A percentile compares a stretch with the other conserved stretches of the same genome.
These are phyloP conservation scores for Schizopygopsis malacanthus DNA, from an alignment of 2,797 vertebrate genomes.

Conservation along the genomic window DNA sequence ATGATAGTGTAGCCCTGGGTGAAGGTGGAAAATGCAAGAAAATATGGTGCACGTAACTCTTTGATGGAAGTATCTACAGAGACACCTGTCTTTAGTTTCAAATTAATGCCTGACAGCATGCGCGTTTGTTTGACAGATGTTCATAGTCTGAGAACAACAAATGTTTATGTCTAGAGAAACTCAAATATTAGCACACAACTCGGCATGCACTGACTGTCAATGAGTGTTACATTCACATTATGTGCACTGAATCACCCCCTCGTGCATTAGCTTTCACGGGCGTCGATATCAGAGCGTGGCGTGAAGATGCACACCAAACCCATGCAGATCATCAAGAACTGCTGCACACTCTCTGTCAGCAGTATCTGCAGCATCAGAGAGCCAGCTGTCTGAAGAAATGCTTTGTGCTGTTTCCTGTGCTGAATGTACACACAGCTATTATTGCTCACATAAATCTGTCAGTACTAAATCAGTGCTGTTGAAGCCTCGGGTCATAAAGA, in stretches of 20 bases:
- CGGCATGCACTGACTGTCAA: background rate
- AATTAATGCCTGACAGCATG: conserved; percentile 31
- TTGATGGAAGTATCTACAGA: conserved; percentile 12
- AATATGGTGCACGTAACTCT: background rate
- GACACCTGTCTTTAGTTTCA: conserved; percentile 35
- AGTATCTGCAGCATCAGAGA: conserved; percentile 38
- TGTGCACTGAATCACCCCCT: background rate
- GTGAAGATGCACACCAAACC: conserved; percentile 1
- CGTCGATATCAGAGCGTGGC: background rate
- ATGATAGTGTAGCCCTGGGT: conserved; percentile 22
- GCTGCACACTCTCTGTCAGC: conserved; percentile 25
- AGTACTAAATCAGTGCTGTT: conserved; percentile 38
- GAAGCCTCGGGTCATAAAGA: conserved; percentile 34
- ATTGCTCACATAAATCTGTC: conserved; percentile 28
- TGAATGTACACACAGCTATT: conserved; percentile 33
- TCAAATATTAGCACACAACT: conserved; percentile 31
- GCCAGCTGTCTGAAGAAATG: conserved; percentile 51
- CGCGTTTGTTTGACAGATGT: conserved; percentile 24
- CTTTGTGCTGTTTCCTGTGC: conserved; percentile 35
- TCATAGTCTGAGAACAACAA: conserved; percentile 16
- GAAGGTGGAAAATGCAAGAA: background rate
- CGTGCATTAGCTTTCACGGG: background rate
- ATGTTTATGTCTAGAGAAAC: conserved; percentile 25
- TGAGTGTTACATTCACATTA: background rate
- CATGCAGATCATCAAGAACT: conserved; percentile 17